A percentile compares a stretch with the other conserved stretches of the same genome.
Conservation (phyloP, 2,797 vertebrate species). For the Epinephelus malabaricus region DNA sequence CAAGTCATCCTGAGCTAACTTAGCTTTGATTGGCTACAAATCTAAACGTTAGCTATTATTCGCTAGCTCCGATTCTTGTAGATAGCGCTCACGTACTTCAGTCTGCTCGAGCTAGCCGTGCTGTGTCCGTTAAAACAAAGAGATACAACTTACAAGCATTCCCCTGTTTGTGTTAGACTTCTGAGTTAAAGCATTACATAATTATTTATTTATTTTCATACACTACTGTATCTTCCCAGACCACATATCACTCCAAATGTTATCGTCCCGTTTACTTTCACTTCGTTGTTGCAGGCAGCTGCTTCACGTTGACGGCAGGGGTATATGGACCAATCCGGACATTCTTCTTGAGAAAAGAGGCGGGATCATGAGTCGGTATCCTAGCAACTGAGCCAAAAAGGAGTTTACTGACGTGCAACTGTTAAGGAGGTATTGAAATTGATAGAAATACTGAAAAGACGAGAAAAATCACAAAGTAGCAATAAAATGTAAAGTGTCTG, state of each 20-base stretch:
- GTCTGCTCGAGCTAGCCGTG: slow-evolving; percentile 27
- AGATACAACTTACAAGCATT: slow-evolving; percentile 68
- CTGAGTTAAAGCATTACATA: slow-evolving; percentile 24
- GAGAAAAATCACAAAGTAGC: background rate
- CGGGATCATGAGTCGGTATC: slow-evolving; percentile 42
- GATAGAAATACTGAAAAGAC: background rate
- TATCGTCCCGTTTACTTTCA: slow-evolving; percentile 43
- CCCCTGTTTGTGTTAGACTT: slow-evolving; percentile 20
- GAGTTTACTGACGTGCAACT: slow-evolving; percentile 59
- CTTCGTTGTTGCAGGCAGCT: slow-evolving; percentile 30
- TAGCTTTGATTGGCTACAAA: slow-evolving; percentile 47
- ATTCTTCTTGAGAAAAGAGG: slow-evolving; percentile 8
- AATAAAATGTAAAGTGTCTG: background rate
- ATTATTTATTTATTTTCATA: slow-evolving; percentile 29
- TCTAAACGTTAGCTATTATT: slow-evolving; percentile 45
- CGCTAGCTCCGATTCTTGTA: slow-evolving; percentile 45
- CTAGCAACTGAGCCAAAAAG: slow-evolving; percentile 63
- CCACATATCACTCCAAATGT: slow-evolving; percentile 12
- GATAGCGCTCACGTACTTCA: slow-evolving; percentile 2
- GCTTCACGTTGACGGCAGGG: slow-evolving; percentile 45
- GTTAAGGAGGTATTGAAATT: background rate
- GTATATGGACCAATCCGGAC: slow-evolving; percentile 46
- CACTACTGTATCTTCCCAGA: background rate
- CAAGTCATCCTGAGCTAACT: slow-evolving; percentile 41
- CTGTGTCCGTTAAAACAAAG: slow-evolving; percentile 11